Conservation (phyloP, 1,140 invertebrate species). For the Drosophila subpulchrella region DNA sequence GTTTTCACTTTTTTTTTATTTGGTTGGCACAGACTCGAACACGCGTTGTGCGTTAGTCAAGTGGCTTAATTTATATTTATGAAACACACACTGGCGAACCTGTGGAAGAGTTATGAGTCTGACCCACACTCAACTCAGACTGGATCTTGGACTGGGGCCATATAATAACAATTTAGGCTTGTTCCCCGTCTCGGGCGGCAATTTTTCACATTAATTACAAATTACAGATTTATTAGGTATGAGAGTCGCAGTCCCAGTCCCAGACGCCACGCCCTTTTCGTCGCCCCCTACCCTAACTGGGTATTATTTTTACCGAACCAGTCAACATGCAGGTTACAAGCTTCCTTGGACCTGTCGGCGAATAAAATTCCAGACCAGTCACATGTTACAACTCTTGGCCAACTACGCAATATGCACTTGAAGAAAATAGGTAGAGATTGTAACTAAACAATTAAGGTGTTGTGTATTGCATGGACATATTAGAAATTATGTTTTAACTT, state of each 20-base stretch:
- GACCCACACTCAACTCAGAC: constrained; percentile 68
- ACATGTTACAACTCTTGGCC: constrained; percentile 38
- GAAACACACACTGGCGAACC: constrained; percentile 74
- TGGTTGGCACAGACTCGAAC: constrained; percentile 14
- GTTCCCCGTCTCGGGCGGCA: constrained; percentile 71
- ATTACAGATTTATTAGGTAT: constrained; percentile 84
- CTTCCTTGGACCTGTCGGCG: constrained; percentile 50
- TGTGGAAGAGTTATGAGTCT: constrained; percentile 79
- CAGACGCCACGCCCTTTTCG: constrained; percentile 47
- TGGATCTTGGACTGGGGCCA: constrained; percentile 58
- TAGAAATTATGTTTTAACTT: too few relatives aligned
- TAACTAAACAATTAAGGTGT: too few relatives aligned
- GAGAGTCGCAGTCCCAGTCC: constrained; percentile 41
- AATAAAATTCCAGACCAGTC: constrained; percentile 46
- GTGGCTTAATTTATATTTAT: constrained; percentile 82
- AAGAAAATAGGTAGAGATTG: neutral
- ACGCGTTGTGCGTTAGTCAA: constrained; percentile 68
- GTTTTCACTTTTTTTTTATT: constrained; percentile 60
- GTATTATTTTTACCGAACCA: constrained; percentile 11
- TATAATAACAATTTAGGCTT: constrained; percentile 83
- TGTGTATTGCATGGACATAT: too few relatives aligned
- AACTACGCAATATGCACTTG: constrained; percentile 27
- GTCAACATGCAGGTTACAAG: constrained; percentile 51
- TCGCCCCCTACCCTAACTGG: neutral
- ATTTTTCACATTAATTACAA: constrained; percentile 84